Base-by-base conservation (phyloP, 2,797 vertebrate species). In the Steatocranus sp. region DNA sequence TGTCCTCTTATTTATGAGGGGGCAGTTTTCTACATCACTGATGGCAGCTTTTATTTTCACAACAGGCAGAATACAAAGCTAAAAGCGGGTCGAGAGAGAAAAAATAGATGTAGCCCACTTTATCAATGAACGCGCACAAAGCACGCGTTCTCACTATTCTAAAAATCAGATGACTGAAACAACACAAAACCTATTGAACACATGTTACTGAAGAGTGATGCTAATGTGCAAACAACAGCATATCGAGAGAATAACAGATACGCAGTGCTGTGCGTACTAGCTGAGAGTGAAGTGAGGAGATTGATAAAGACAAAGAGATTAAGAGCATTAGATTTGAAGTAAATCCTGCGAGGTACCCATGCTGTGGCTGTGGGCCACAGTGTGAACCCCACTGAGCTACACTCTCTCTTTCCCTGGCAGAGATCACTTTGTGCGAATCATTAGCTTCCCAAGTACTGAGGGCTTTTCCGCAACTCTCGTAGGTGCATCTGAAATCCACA, bases 381-480 rank as follows among this genome's bases (percentile, higher is more conserved):
- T 84, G 88, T 83, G 89, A 90, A 86, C 84, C 88, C 87, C 82
- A 82, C 88, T 83, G 92, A 89, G 92, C 85, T 36, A 27, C 78
- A 27, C 78, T 15, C n/a, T 14, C n/a, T 87, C 85, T 76, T 68
- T 89, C 79, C 66, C 70, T 87, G 87, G 89, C 86, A 86, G 84
- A 30, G 81, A 82, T 83, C 81, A 87, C 87, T 88, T 84, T 91
- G 92, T 90, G 87, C 78, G 36, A 94, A 87, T 93, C 88, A 92
- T 94, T 92, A 92, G 88, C 88, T 82, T 86, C 73, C 82, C 76
- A 76, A 81, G 86, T 76, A 17, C 61, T 11, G 58, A 83, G 77
- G 73, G 78, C 63, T 84, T 79, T 70, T 84, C 75, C 66, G 36
- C 46, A 68, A 56, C 68, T 87, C 79, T 78, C 83, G 68, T 80